These are phyloP conservation scores for Rostratula benghalensis DNA, from an alignment of 2,113 vertebrate species.

Conservation along the genomic window DNA sequence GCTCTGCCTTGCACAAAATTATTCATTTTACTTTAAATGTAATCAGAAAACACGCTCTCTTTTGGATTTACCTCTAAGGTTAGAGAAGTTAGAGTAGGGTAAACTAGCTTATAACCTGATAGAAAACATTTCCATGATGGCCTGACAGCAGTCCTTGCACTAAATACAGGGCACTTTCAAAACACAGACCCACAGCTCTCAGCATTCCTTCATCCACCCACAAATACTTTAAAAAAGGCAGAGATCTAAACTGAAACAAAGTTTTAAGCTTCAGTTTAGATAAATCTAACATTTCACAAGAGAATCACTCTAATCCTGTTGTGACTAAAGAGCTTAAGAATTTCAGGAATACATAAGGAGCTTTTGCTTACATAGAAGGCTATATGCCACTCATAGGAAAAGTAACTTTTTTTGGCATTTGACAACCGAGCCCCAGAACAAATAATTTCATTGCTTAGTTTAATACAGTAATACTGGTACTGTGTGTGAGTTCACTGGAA, in stretches of 20 bases:
- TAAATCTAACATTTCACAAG: not conserved
- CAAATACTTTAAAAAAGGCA: not conserved
- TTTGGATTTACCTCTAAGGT: not conserved
- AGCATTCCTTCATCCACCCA: not conserved
- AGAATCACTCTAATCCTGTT: not conserved
- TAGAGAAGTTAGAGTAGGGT: not conserved
- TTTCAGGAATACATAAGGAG: not conserved
- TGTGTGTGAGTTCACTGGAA: not conserved
- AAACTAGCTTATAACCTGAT: not conserved
- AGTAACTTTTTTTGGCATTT: not conserved
- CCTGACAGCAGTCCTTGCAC: not conserved
- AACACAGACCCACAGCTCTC: not conserved
- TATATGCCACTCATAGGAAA: not conserved
- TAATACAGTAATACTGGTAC: not conserved
- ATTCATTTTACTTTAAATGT: not conserved
- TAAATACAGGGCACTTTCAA: not conserved
- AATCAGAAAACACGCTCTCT: not conserved
- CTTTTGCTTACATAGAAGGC: not conserved
- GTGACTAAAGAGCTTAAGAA: not conserved
- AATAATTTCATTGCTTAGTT: not conserved
- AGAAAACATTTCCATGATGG: not conserved
- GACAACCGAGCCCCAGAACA: not conserved
- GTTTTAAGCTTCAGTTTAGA: not conserved
- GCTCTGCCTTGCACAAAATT: not conserved
- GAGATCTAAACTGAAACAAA: not conserved